phyloP scores from a whole-genome alignment of 2,113 vertebrate species.

The Pelusios castaneus region DNA sequence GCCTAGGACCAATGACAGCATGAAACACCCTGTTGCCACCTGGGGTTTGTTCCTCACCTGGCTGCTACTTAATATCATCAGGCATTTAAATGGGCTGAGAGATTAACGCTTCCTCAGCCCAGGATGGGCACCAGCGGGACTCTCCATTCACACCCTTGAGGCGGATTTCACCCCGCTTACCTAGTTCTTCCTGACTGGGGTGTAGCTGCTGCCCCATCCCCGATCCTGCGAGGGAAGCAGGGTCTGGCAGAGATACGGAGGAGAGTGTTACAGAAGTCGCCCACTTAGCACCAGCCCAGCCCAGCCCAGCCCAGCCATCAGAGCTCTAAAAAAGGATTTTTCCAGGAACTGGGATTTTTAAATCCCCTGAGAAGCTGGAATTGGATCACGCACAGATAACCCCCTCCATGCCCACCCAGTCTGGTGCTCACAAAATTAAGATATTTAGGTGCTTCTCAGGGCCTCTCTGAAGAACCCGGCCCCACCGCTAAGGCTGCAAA shows the following conservation, averaged over 20 bases:
- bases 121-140: no score
- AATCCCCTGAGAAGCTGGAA: background rate
- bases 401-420: no score
- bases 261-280: background rate
- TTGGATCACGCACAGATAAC: background rate
- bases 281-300: background rate
- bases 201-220: background rate
- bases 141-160: background rate
- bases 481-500: background rate
- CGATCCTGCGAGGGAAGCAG: no score
- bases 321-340: background rate
- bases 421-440: background rate
- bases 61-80: background rate
- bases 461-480: background rate
- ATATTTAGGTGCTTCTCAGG: background rate
- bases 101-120: background rate
- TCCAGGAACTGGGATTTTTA: background rate
- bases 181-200: no score
- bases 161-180: background rate
- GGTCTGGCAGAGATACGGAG: background rate
- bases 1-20: background rate
- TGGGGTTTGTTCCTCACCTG: background rate
- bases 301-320: background rate
- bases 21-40: background rate
- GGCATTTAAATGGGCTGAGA: background rate